Evolutionary conservation across 2,797 vertebrate species (phyloP), one percentile per base, ranked within the genome.

Genomic region (Enteromius unitaeniatus): DNA sequence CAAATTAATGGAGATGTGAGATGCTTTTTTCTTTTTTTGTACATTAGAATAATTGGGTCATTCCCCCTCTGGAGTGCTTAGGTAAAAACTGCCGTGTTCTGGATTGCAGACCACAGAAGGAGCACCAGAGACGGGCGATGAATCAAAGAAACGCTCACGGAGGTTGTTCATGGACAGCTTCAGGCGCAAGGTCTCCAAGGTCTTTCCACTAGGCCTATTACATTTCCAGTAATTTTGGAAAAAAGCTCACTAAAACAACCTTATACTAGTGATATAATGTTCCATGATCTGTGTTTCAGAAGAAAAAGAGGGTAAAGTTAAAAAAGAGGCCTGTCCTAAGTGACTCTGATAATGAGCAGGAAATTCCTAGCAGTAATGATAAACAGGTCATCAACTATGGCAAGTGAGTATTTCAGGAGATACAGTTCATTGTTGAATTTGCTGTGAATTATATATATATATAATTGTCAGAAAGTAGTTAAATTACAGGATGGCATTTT

Each of bases 161-260:
- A 91, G 95, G 64, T 95, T 94, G 0, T 91, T 97, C 42, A 91
- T 96, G 87, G 95, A 96, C 87, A 97, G 96, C 87, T 97, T 99
- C 87, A 97, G 95, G 87, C 94, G 94, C 89, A 99, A 97, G 96
- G 97, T 97, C 70, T 87, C 81, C 47, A 26, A 42, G 45, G 19
- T 28, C 21, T 74, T 79, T 47, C 2, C 40, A 47, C 51, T 45
- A 74, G 21, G 53, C 37, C 9, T 9, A 40, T 37, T 6, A 53
- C 40, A 26, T 53, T 76, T 67, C n/a, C 60, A 67, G 47, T 67
- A 15, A 67, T 42, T 21, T 42, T 17, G 28, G 77, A 7, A 65
- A n/a, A 67, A 64, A 67, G 34, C 2, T 47, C 26, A 40, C 3
- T 40, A 42, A 64, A 60, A 17, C 23, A 47, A 17, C 4, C 19